These are phyloP conservation scores for Sinosuthora webbiana DNA, from an alignment of 2,113 vertebrate species.

Conservation along the genomic window DNA sequence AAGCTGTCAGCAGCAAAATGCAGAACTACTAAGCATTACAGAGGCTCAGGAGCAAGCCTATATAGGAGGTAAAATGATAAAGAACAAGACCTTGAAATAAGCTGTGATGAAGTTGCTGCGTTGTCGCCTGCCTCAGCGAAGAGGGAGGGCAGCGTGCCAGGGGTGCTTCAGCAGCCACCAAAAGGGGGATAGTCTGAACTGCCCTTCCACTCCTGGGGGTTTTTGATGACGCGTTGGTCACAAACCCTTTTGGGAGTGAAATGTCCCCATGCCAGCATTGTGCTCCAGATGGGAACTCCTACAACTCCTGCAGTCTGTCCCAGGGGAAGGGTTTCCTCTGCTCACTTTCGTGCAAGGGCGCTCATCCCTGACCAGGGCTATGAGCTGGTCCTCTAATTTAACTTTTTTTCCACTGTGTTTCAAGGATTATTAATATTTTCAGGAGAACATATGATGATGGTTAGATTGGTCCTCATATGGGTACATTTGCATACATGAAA, in stretches of 20 bases:
- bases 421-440: background rate
- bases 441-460: background rate
- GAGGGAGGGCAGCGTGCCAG: background rate
- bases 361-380: background rate
- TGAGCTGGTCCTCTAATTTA: background rate
- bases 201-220: background rate
- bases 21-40: constrained; percentile 86
- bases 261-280: background rate
- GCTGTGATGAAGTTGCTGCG: background rate
- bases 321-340: fast-evolving
- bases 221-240: background rate
- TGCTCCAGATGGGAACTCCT: background rate
- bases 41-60: constrained; percentile 86
- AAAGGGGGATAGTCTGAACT: background rate
- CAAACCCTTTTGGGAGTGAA: background rate
- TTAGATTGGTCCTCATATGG: background rate
- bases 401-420: background rate
- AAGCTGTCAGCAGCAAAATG: constrained; percentile 88
- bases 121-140: fast-evolving
- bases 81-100: background rate
- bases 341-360: background rate
- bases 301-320: background rate
- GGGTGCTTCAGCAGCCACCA: background rate
- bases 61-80: constrained; percentile 78
- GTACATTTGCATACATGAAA: background rate